Conservation (phyloP, 2,888 invertebrate species). For the Andrena bucephala region DNA sequence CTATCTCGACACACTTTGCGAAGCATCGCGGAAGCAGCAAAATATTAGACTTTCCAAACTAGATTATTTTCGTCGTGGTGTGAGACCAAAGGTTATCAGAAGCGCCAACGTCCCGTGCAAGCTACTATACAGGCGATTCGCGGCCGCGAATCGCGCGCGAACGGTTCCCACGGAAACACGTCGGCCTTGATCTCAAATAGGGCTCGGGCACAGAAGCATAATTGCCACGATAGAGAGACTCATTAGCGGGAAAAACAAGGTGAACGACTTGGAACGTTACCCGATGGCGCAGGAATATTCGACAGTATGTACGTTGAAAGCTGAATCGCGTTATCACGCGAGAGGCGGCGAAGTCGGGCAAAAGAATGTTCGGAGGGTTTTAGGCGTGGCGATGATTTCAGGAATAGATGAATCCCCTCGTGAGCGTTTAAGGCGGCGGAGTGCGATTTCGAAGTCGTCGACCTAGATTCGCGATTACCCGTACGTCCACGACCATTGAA, state of each 20-base stretch:
- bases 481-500: conserved; percentile 38
- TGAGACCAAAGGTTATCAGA: conserved; percentile 20
- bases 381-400: not conserved
- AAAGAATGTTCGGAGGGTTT: not conserved
- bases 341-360: not conserved
- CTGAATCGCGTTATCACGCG: not conserved
- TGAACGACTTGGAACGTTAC: not conserved
- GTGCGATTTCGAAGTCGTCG: conserved; percentile 15
- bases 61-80: conserved; percentile 10
- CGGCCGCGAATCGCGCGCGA: not conserved
- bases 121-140: conserved; percentile 25
- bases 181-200: conserved; percentile 73
- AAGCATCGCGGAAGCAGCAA: not conserved
- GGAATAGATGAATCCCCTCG: not conserved
- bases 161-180: conserved; percentile 75
- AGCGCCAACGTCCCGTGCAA: not conserved
- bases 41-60: conserved; percentile 16
- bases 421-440: not conserved
- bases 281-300: too few species aligned
- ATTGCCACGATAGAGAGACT: conserved; percentile 5
- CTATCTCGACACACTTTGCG: conserved; percentile 11
- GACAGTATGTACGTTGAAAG: too few species aligned
- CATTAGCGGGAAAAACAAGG: not conserved
- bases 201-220: not conserved
- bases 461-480: conserved; percentile 45